phyloP scores from a whole-genome alignment of 2,888 invertebrate species.

The Zonitis immaculata region DNA sequence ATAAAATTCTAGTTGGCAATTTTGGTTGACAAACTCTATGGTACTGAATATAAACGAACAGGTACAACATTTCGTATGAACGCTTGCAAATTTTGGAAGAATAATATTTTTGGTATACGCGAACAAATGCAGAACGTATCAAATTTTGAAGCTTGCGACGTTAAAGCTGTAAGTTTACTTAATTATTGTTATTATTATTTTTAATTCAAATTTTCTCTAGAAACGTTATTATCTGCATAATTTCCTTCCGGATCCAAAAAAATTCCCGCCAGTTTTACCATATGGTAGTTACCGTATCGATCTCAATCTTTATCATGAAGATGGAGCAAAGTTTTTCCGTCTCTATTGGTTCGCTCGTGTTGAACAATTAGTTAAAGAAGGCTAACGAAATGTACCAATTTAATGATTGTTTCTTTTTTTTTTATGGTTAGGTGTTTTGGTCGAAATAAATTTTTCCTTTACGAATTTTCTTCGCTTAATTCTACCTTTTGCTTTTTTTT shows the following conservation, averaged over 20 bases:
- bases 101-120: constrained; percentile 4
- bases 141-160: constrained; percentile 4
- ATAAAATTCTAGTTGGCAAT: constrained; percentile 3
- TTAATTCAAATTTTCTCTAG: neutral
- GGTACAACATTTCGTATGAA: constrained; percentile 5
- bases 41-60: constrained; percentile 7
- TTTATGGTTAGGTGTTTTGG: no score
- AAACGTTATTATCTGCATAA: neutral
- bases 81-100: constrained; percentile 5
- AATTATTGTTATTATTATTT: neutral
- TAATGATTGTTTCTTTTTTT: no score
- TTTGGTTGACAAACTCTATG: constrained; percentile 5
- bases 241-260: neutral
- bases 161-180: neutral
- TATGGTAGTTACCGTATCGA: constrained; percentile 2
- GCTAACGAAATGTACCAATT: no score
- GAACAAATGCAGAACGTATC: neutral
- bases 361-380: neutral
- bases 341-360: neutral
- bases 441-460: no score
- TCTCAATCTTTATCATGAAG: neutral
- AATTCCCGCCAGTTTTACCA: constrained; percentile 1
- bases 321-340: neutral
- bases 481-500: no score
- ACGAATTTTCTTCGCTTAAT: no score